These are phyloP conservation scores for Pelodiscus sinensis DNA, from an alignment of 2,113 vertebrate species.

Conservation along the genomic window DNA sequence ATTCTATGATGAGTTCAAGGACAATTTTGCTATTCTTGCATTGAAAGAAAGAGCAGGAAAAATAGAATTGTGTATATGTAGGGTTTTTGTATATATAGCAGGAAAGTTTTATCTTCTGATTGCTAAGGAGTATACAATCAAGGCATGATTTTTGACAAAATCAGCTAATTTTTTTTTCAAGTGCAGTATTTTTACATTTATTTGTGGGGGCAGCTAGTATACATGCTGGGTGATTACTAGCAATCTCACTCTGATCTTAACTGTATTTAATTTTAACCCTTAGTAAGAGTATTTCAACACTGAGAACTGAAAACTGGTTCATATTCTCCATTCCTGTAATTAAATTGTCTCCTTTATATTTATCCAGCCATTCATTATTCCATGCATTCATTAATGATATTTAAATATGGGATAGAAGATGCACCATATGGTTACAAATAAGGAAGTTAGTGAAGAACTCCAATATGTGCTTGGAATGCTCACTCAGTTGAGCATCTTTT, in stretches of 20 bases:
- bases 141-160: neutral
- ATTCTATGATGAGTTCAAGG: neutral
- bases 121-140: neutral
- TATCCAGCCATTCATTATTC: slow-evolving; percentile 12
- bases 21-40: neutral
- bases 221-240: neutral
- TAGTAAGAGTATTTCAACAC: neutral
- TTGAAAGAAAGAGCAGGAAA: neutral
- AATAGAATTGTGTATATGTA: neutral
- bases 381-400: slow-evolving; percentile 42
- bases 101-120: neutral
- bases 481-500: slow-evolving; percentile 26
- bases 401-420: slow-evolving; percentile 28
- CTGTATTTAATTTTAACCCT: slow-evolving; percentile 27
- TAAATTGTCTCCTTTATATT: neutral
- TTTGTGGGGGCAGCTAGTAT: neutral
- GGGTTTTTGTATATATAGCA: neutral
- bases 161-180: neutral
- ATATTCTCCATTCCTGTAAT: slow-evolving; percentile 33
- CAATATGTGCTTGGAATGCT: neutral
- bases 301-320: neutral
- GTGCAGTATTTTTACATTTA: neutral
- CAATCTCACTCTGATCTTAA: neutral
- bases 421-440: slow-evolving; percentile 39
- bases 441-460: neutral